phyloP scores from a whole-genome alignment of 2,113 vertebrate species.

The Aplodontia rufa region DNA sequence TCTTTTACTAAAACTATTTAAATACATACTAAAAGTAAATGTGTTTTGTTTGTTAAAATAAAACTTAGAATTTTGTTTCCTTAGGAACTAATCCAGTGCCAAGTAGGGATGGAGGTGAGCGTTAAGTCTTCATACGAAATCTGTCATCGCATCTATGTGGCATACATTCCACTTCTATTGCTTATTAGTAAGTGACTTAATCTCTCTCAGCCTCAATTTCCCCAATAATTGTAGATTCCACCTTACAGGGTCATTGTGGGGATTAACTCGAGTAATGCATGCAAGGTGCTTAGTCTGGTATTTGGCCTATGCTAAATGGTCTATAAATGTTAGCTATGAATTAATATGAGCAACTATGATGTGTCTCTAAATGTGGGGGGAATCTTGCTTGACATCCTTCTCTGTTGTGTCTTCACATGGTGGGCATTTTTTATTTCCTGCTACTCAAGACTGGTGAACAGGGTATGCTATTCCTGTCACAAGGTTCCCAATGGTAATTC shows the following conservation, averaged over 20 bases:
- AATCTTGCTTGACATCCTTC: background rate
- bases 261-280: background rate
- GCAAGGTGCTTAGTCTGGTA: background rate
- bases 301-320: background rate
- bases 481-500: background rate
- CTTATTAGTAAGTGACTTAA: background rate
- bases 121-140: background rate
- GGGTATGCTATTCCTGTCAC: background rate
- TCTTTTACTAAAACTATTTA: background rate
- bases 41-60: conserved; percentile 21
- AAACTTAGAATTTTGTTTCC: background rate
- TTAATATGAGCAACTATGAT: background rate
- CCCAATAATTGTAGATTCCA: background rate
- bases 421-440: background rate
- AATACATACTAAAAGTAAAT: background rate
- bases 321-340: background rate
- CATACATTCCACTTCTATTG: background rate
- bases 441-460: background rate
- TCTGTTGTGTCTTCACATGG: background rate
- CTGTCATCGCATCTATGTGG: background rate
- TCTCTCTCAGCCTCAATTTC: background rate
- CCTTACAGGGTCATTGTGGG: background rate
- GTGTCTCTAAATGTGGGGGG: background rate
- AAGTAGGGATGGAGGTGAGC: background rate
- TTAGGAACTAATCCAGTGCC: background rate